phyloP scores from a whole-genome alignment of 2,888 invertebrate genomes.

The Notodonta dromedarius region DNA sequence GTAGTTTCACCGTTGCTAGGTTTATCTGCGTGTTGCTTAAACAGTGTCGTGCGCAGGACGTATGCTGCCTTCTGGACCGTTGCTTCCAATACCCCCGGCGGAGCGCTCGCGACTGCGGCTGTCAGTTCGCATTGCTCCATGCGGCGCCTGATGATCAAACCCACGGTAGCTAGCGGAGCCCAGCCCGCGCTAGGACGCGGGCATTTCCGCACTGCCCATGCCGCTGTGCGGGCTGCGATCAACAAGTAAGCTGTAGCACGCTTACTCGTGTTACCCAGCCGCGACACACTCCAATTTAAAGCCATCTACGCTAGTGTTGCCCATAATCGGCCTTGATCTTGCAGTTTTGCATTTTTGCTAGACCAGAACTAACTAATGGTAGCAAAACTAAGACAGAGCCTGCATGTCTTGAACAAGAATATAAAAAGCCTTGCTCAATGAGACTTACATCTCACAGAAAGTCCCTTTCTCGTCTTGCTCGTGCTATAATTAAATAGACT shows the following conservation, averaged over 20 bases:
- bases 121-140: conserved; percentile 95
- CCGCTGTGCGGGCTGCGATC: conserved; percentile 78
- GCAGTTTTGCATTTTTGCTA: too few relatives aligned
- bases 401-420: too few relatives aligned
- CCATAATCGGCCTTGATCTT: too few relatives aligned
- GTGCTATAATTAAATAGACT: too few relatives aligned
- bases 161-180: conserved; percentile 84
- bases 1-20: too few relatives aligned
- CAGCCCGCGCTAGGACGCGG: conserved; percentile 78
- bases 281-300: conserved; percentile 42
- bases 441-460: too few relatives aligned
- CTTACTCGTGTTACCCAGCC: conserved; percentile 62
- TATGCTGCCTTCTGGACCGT: conserved; percentile 94
- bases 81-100: conserved; percentile 94
- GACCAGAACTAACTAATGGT: too few relatives aligned
- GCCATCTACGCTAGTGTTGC: too few relatives aligned
- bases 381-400: too few relatives aligned
- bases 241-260: conserved; percentile 81
- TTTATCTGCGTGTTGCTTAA: conserved; percentile 71
- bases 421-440: too few relatives aligned
- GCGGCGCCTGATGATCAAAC: conserved; percentile 88
- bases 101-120: conserved; percentile 93
- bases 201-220: conserved; percentile 79
- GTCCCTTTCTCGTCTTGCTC: too few relatives aligned
- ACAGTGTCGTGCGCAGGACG: conserved; percentile 86